Evolutionary conservation across 1,140 invertebrate genomes (phyloP).

Genomic region (Lutraria rhynchaena): DNA sequence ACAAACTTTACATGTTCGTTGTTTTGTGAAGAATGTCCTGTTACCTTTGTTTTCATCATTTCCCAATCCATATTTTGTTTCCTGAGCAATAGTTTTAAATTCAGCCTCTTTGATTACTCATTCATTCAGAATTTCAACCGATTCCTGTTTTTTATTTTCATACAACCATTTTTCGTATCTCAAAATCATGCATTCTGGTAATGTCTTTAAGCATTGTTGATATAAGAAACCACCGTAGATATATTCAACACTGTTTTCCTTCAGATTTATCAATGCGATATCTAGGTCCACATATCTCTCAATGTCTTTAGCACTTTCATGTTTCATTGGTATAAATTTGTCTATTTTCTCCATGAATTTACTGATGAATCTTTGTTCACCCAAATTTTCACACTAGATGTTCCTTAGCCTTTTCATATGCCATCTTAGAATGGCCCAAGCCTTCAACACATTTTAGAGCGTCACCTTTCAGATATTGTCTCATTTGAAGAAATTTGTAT

Average conservation of each 20-base stretch:
- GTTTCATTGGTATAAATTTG: neutral
- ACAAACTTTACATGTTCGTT: neutral
- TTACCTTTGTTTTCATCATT: neutral
- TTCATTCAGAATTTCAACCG: neutral
- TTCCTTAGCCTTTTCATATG: constrained; percentile 45
- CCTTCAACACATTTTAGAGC: constrained; percentile 13
- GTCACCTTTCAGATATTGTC: constrained; percentile 18
- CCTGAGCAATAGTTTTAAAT: neutral
- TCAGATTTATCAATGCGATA: neutral
- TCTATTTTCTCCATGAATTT: constrained; percentile 1
- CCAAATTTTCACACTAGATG: constrained; percentile 15
- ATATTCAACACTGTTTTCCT: neutral
- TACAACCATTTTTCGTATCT: neutral
- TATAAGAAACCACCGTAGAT: neutral
- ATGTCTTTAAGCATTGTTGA: neutral
- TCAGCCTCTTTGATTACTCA: neutral
- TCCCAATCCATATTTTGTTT: neutral
- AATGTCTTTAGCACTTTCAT: neutral
- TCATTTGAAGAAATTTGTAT: constrained; percentile 33
- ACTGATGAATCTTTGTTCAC: no score
- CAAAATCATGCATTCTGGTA: neutral
- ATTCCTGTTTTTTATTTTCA: neutral
- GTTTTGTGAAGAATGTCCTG: neutral
- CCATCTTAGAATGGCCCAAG: constrained; percentile 1
- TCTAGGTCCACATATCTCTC: constrained; percentile 19